Evolutionary conservation across 2,888 invertebrate species (phyloP), one percentile per base, ranked within the genome.

Genomic region (Theretra japonica): DNA sequence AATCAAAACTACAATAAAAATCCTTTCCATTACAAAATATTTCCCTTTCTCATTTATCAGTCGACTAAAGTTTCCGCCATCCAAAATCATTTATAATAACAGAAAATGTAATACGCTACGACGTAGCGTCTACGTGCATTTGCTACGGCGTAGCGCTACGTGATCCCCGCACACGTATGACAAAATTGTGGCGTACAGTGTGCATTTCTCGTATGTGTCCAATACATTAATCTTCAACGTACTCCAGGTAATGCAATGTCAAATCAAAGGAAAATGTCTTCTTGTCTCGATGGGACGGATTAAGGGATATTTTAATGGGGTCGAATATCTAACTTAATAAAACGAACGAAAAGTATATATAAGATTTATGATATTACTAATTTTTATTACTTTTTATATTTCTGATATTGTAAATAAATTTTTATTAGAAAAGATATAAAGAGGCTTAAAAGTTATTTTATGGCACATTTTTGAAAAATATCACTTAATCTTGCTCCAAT

Each of bases 181-280:
- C 48, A 41, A 23, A 41, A 25, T 60, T 50, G 28, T 60, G 53
- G 53, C n/a, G 30, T 58, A 50, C 50, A 8, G 53, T 53, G 62
- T 62, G 33, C 60, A 70, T 62, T 62, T 69, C 59, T 41, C 68
- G 68, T 60, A 69, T 60, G 62, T 73, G 69, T 71, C 50, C 53
- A 59, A 56, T 56, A 53, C 69, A 71, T 70, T 56, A 73, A 53
- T 62, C 56, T 71, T 33, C n/a, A 65, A 62, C 33, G 53, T 65
- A 71, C 70, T 30, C 65, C 72, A 57, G 62, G 65, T 70, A 56
- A 71, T 65, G 71, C 59, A 60, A 69, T 59, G 72, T 69, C 72
- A 48, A 73, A 73, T 71, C 59, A 71, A 70, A 73, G 68, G 41
- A 69, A 68, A 68, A 70, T 69, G 60, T 69, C 28, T 69, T 25